Conservation (phyloP, 2,113 vertebrate species). For the Prunella fulvescens region DNA sequence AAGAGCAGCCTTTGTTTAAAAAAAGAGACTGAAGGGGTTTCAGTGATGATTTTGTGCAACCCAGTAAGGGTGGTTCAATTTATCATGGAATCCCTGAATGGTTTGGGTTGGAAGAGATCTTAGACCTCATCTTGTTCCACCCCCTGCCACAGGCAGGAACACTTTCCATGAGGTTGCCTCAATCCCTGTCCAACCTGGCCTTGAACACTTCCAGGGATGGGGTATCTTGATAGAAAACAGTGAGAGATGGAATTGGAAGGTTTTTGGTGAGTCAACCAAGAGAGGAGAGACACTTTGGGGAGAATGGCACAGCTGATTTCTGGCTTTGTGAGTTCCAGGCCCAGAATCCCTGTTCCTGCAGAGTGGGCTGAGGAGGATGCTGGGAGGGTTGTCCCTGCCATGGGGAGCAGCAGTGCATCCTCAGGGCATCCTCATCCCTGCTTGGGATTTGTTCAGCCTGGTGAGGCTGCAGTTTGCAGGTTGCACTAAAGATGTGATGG, state of each 20-base stretch:
- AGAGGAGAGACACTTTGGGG: rapidly evolving
- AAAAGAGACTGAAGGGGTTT: neutral
- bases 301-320: neutral
- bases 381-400: rapidly evolving
- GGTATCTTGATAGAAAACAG: neutral
- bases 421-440: rapidly evolving
- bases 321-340: neutral
- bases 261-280: neutral
- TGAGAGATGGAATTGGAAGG: neutral
- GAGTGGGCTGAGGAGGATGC: neutral
- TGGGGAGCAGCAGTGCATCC: neutral
- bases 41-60: neutral
- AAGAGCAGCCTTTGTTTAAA: neutral
- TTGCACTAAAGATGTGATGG: rapidly evolving
- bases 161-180: rapidly evolving
- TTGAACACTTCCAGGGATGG: neutral
- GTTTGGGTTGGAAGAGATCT: neutral
- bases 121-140: neutral
- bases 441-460: neutral
- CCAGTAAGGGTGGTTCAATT: rapidly evolving
- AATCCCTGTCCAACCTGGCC: rapidly evolving
- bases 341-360: neutral
- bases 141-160: neutral
- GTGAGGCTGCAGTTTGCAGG: rapidly evolving
- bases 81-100: neutral